phyloP scores from a whole-genome alignment of 53 echinoderm and acorn worm genomes.

The Holothuria leucospilota region DNA sequence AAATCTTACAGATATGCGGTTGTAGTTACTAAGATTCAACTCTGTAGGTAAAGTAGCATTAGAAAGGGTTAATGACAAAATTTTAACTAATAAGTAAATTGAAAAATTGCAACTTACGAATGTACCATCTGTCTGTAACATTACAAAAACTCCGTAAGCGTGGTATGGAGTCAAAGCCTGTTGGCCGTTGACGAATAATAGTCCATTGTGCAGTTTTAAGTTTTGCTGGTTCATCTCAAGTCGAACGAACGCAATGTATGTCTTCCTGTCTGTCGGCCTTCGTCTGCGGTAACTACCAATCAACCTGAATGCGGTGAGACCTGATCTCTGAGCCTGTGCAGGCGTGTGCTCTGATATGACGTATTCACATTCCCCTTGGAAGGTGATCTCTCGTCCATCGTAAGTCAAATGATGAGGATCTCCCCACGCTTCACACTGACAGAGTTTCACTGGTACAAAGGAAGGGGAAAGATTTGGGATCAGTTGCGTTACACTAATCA shows the following conservation, averaged over 20 bases:
- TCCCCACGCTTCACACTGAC: neutral
- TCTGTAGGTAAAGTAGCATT: too few relatives aligned
- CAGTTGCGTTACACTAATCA: too few relatives aligned
- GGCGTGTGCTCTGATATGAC: neutral
- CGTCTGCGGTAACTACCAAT: neutral
- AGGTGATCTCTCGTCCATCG: conserved; percentile 6
- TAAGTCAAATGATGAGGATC: conserved; percentile 16
- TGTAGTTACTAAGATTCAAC: too few relatives aligned
- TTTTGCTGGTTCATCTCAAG: neutral
- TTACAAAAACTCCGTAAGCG: neutral
- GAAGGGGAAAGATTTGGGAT: too few relatives aligned
- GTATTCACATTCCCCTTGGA: conserved; percentile 33
- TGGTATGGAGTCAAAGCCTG: neutral
- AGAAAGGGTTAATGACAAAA: too few relatives aligned
- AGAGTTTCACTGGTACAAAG: neutral
- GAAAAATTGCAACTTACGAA: neutral
- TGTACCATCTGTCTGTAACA: neutral
- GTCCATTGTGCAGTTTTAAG: conserved; percentile 8
- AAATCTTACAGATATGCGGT: too few relatives aligned
- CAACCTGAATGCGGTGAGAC: neutral
- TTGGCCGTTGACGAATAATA: neutral
- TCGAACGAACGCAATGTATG: neutral
- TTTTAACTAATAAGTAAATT: too few relatives aligned
- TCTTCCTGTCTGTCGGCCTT: neutral
- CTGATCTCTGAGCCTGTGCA: neutral